These are phyloP conservation scores for Megalonaias nervosa DNA, from an alignment of 1,140 invertebrate genomes.

Conservation along the genomic window DNA sequence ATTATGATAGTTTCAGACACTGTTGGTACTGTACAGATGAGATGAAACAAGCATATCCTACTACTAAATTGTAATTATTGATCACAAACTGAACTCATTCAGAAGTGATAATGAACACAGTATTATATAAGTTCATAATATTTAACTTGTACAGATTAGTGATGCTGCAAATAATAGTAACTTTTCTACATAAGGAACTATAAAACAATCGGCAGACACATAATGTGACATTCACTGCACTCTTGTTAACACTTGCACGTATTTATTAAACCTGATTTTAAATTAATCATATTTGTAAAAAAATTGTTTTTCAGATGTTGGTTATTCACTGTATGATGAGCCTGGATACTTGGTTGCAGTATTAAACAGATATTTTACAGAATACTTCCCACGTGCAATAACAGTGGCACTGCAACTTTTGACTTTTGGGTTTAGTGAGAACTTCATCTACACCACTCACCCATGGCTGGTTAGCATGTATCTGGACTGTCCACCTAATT, in stretches of 20 bases:
- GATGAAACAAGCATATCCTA: no score
- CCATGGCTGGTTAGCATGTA: slow-evolving; percentile 64
- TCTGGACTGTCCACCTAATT: slow-evolving; percentile 60
- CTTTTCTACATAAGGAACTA: no score
- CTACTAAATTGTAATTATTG: no score
- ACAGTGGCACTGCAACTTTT: slow-evolving; percentile 37
- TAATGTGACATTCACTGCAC: neutral
- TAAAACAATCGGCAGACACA: neutral
- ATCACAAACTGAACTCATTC: no score
- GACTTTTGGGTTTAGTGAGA: slow-evolving; percentile 46
- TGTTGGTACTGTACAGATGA: no score
- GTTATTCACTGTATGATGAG: slow-evolving; percentile 44
- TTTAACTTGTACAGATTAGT: no score
- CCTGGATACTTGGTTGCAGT: slow-evolving; percentile 54
- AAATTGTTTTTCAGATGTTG: slow-evolving; percentile 54
- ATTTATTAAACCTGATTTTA: neutral
- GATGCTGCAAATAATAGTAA: neutral
- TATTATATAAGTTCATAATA: no score
- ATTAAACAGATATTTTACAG: slow-evolving; percentile 59
- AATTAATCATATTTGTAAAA: no score
- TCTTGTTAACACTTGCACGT: neutral
- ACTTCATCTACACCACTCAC: slow-evolving; percentile 63
- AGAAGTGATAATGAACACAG: no score
- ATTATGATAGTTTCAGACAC: no score
- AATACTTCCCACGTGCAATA: slow-evolving; percentile 58